A percentile compares a stretch with the other conserved stretches of the same genome.
Conservation (phyloP, 2,888 invertebrate genomes). For the Drosophila histrio region DNA sequence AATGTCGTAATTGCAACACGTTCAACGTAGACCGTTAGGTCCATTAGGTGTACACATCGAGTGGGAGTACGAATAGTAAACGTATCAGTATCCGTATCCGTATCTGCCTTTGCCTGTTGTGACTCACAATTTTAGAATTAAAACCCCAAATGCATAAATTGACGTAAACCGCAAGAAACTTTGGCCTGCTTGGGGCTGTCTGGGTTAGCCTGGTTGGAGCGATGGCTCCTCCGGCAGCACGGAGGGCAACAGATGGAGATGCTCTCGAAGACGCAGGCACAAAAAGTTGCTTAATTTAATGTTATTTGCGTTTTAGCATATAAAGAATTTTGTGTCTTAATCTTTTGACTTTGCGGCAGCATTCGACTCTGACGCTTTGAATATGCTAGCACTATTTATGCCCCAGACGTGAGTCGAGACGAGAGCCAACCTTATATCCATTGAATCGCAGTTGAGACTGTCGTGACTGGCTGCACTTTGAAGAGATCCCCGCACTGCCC, state of each 20-base stretch:
- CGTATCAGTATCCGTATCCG: constrained; percentile 24
- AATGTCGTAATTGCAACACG: constrained; percentile 71
- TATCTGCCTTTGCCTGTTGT: constrained; percentile 61
- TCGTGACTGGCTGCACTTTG: constrained; percentile 62
- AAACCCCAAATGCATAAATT: constrained; percentile 76
- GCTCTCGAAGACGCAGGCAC: constrained; percentile 50
- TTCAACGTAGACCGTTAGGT: constrained; percentile 53
- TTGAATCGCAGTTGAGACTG: constrained; percentile 16
- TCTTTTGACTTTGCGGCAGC: constrained; percentile 76
- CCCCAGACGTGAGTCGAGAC: constrained; percentile 68
- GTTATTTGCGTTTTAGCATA: constrained; percentile 84
- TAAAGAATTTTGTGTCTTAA: constrained; percentile 84
- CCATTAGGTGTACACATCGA: constrained; percentile 62
- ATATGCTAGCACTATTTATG: constrained; percentile 81
- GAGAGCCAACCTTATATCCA: neutral
- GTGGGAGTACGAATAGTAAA: constrained; percentile 16
- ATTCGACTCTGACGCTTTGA: constrained; percentile 63
- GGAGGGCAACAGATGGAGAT: constrained; percentile 46
- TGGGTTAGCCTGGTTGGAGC: constrained; percentile 5
- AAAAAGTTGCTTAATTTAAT: constrained; percentile 84
- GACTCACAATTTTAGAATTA: constrained; percentile 80
- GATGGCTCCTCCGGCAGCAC: constrained; percentile 49
- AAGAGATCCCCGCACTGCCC: constrained; percentile 17
- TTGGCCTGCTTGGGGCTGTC: constrained; percentile 54
- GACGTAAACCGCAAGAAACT: constrained; percentile 81